Evolutionary conservation across 2,888 invertebrate genomes (phyloP).

Genomic region (Silvanus unidentatus): DNA sequence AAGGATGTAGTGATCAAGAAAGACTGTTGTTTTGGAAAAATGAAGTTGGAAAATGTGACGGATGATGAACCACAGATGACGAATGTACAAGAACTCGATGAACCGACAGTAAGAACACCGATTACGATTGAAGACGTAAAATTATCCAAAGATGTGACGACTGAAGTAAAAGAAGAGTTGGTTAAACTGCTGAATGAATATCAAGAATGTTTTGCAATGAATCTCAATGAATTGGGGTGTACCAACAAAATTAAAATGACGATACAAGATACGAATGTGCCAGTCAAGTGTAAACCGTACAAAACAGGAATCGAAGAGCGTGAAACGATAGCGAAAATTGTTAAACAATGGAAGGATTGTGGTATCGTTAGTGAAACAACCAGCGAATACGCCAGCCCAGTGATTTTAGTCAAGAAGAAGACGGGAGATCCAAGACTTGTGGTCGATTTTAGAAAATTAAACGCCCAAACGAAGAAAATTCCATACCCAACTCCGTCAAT

Average conservation of each 20-base stretch:
- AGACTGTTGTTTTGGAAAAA: not conserved
- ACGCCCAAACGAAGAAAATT: slow-evolving; percentile 12
- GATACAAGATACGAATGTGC: slow-evolving; percentile 11
- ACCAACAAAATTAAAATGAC: slow-evolving; percentile 12
- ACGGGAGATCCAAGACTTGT: slow-evolving; percentile 16
- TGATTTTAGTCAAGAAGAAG: slow-evolving; percentile 17
- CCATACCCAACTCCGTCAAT: slow-evolving; percentile 13
- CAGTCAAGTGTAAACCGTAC: slow-evolving; percentile 14
- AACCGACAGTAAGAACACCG: too few relatives aligned
- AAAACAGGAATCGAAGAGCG: slow-evolving; percentile 9
- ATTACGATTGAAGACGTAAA: not conserved
- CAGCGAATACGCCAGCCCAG: slow-evolving; percentile 10
- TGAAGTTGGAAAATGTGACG: not conserved
- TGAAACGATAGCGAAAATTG: slow-evolving; percentile 9
- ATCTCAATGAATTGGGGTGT: slow-evolving; percentile 13
- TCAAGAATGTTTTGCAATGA: slow-evolving; percentile 12
- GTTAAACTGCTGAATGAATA: slow-evolving; percentile 10
- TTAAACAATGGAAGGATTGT: slow-evolving; percentile 10
- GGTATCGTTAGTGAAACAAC: slow-evolving; percentile 13
- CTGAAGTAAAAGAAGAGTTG: slow-evolving; percentile 3
- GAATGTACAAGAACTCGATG: not conserved
- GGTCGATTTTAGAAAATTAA: slow-evolving; percentile 17
- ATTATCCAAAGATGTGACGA: not conserved
- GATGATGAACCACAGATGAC: not conserved
- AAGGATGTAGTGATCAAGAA: not conserved